Percentiles rank a stretch among this genome's conserved stretches.
Evolutionary conservation across 2,113 vertebrate genomes (phyloP).

Genomic region (Thermophis baileyi): DNA sequence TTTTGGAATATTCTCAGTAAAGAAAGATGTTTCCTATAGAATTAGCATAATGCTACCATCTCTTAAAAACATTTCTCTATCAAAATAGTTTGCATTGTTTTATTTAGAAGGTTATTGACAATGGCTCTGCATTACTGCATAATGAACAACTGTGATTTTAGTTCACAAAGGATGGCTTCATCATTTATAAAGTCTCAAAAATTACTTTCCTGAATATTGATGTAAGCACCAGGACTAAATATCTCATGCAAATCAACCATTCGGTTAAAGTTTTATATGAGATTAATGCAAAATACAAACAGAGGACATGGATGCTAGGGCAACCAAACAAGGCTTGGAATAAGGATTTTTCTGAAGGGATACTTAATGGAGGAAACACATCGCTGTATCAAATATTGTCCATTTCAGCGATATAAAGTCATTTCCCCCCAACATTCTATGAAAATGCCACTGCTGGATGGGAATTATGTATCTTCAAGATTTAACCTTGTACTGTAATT

Average conservation of each 20-base stretch:
- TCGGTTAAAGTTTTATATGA: background rate
- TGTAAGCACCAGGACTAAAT: background rate
- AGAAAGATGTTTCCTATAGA: background rate
- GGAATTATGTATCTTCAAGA: background rate
- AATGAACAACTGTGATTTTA: background rate
- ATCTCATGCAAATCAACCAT: background rate
- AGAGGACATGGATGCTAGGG: background rate
- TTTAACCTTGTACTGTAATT: background rate
- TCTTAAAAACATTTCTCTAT: background rate
- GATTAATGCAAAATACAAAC: background rate
- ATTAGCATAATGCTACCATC: background rate
- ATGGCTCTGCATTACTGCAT: background rate
- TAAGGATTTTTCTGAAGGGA: background rate
- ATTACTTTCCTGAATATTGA: background rate
- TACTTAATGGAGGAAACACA: background rate
- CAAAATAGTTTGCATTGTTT: background rate
- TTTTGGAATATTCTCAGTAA: background rate
- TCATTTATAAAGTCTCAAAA: background rate
- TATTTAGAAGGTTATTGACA: background rate
- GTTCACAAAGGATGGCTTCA: background rate
- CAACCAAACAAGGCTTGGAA: background rate
- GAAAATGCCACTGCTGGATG: background rate
- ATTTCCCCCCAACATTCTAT: background rate
- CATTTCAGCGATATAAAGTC: background rate
- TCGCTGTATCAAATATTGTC: background rate